Evolutionary conservation across 1,140 invertebrate genomes (phyloP).

Genomic region (Sinella curviseta): DNA sequence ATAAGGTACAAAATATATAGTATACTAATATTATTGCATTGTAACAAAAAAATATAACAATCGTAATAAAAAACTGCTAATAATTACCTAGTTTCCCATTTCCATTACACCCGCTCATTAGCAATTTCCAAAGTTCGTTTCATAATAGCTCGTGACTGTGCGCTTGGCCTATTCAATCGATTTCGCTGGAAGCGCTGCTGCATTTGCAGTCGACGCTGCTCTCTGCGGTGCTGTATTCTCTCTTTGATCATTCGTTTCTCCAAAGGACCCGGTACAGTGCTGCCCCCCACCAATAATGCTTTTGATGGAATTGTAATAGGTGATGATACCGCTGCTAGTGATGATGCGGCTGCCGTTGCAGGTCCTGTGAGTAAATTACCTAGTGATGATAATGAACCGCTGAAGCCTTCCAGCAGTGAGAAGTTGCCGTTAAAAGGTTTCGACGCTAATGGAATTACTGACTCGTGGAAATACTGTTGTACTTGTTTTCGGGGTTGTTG

Average conservation of each 20-base stretch:
- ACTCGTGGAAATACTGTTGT: conserved; percentile 8
- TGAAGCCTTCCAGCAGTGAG: background rate
- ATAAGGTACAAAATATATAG: too few species aligned
- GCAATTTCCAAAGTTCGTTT: conserved; percentile 15
- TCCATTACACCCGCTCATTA: conserved; percentile 8
- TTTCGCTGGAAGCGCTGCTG: background rate
- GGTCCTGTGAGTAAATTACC: background rate
- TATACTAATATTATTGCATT: background rate
- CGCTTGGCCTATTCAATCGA: background rate
- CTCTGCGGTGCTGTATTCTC: background rate
- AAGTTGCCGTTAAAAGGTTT: background rate
- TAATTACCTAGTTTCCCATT: too few species aligned
- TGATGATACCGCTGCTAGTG: too few species aligned
- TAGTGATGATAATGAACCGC: background rate
- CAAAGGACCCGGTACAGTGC: background rate
- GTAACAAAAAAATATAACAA: background rate
- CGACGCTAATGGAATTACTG: too few species aligned
- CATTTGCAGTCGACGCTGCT: background rate
- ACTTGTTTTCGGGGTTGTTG: background rate
- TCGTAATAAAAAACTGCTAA: background rate
- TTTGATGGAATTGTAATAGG: background rate
- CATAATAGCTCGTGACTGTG: background rate
- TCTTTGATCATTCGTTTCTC: conserved; percentile 4
- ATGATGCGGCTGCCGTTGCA: too few species aligned
- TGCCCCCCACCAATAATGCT: background rate